phyloP scores from a whole-genome alignment of 2,113 vertebrate species.

The Engraulis encrasicolus region DNA sequence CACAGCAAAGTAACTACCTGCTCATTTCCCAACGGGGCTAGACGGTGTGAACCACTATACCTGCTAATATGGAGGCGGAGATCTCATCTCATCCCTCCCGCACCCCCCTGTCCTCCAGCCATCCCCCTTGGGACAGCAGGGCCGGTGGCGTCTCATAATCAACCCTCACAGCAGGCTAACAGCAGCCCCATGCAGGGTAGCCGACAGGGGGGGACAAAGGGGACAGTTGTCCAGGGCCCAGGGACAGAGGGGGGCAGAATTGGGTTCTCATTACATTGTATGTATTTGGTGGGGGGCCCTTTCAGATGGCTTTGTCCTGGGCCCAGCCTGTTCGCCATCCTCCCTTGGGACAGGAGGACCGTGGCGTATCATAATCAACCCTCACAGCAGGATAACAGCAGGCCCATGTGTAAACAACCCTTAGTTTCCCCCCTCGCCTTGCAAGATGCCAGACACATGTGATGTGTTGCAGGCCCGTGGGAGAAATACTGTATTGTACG shows the following conservation, averaged over 20 bases:
- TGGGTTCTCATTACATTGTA: no score
- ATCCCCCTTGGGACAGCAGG: background rate
- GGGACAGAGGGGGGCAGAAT: no score
- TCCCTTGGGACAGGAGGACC: background rate
- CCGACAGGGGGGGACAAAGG: no score
- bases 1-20: constrained; percentile 19
- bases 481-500: background rate
- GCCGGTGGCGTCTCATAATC: background rate
- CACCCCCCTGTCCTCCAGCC: no score
- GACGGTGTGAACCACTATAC: constrained; percentile 23
- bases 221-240: no score
- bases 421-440: background rate
- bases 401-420: background rate
- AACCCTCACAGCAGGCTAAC: background rate
- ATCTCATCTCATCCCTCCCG: no score
- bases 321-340: no score
- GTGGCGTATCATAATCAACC: background rate
- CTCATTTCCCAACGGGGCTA: constrained; percentile 25
- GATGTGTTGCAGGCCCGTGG: background rate
- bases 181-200: no score
- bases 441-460: background rate
- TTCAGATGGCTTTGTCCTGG: no score
- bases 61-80: background rate
- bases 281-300: no score
- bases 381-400: background rate